Base-by-base conservation (phyloP, 53 echinoderm and acorn worm genomes). In the Paracentrotus lividus region DNA sequence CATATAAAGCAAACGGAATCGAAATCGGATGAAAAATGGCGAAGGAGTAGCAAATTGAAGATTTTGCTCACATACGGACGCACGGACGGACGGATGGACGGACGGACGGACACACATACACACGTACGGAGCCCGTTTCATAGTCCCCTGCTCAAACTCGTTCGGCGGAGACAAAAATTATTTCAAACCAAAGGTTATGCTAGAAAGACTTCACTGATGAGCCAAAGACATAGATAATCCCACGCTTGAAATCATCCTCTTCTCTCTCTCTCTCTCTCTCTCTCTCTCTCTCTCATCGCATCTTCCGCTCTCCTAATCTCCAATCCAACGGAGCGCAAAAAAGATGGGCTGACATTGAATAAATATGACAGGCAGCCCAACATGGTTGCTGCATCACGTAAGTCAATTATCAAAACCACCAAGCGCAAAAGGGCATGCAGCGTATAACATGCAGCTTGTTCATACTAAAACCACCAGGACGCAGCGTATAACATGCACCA, bases 371-470 rank as follows among this genome's bases (percentile, higher is more conserved):
- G 89, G 44, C 44, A 60, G n/a, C 61, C 64, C 64, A 45, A 89
- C 89, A 65, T 61, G 89, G 61, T 42, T 44, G 60, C 89, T 89
- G 61, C 64, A 64, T 44, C 61, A 4, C 89, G 44, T 89, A 89
- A 89, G 89, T 89, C 89, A 89, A 89, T 89, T 89, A 89, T 43
- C 89, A 64, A 26, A 89, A 65, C 89, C 89, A 89, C 43, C 89
- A 65, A 89, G 44, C 64, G 34, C 64, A 61, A 65, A 89, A 89
- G 57, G 89, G 44, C 26, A 81, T 24, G 89, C 89, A 64, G 60
- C 64, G 86, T 36, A 81, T n/a, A n/a, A 81, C 47, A 47, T 45
- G 47, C 81, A 81, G 81, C n/a, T n/a, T n/a, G n/a, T n/a, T n/a
- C n/a, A n/a, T n/a, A n/a, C n/a, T n/a, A n/a, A 26, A 89, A 65